Percentiles rank a stretch among this genome's conserved stretches.
These are phyloP conservation scores for Zaprionus camerounensis DNA, from an alignment of 1,140 invertebrate species.

Conservation along the genomic window DNA sequence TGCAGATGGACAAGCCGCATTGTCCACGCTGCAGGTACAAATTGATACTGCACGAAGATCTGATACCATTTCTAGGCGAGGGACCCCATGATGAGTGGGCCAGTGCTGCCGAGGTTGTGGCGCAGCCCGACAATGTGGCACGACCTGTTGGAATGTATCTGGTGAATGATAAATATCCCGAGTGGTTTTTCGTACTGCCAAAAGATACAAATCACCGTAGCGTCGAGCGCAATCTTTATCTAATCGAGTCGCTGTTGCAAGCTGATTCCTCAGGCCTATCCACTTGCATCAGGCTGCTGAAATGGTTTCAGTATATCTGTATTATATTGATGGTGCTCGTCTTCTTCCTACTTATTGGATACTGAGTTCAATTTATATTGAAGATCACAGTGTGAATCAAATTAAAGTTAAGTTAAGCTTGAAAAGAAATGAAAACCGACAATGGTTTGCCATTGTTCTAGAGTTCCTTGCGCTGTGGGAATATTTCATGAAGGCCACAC, in stretches of 20 bases:
- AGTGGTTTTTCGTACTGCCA: constrained; percentile 32
- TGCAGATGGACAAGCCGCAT: background rate
- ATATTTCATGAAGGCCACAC: background rate
- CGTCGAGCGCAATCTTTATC: background rate
- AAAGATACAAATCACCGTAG: background rate
- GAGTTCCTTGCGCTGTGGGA: background rate
- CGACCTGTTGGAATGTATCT: constrained; percentile 55
- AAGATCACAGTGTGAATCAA: background rate
- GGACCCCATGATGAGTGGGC: constrained; percentile 26
- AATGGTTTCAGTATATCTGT: constrained; percentile 15
- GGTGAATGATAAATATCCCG: background rate
- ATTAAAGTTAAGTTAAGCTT: background rate
- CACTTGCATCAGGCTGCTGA: background rate
- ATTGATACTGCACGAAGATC: constrained; percentile 51
- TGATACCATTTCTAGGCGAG: constrained; percentile 46
- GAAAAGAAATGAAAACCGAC: background rate
- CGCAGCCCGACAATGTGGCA: constrained; percentile 44
- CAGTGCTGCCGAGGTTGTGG: constrained; percentile 4
- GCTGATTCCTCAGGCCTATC: too few relatives aligned
- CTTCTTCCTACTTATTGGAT: background rate
- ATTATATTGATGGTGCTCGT: background rate
- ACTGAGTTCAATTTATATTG: background rate
- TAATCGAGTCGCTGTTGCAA: background rate
- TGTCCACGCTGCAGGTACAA: constrained; percentile 37
- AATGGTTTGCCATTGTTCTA: background rate